phyloP scores from a whole-genome alignment of 2,113 vertebrate genomes.

The Ptyas mucosa region DNA sequence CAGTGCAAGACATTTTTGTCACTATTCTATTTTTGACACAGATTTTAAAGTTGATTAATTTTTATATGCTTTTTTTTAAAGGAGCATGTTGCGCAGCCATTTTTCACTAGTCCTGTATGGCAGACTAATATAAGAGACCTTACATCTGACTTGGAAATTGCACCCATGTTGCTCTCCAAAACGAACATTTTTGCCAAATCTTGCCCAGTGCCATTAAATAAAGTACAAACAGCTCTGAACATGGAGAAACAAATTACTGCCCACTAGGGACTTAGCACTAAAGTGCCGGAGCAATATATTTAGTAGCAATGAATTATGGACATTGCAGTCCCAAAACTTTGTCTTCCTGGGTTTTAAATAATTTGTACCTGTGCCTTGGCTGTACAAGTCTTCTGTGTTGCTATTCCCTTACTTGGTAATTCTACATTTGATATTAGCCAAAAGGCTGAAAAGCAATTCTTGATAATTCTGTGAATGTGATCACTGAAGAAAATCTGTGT shows the following conservation, averaged over 20 bases:
- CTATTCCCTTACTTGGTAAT: neutral
- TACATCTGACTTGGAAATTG: neutral
- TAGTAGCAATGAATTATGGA: neutral
- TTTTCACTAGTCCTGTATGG: neutral
- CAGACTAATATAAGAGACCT: neutral
- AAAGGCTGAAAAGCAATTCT: neutral
- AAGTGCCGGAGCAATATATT: neutral
- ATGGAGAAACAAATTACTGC: neutral
- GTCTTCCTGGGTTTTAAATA: neutral
- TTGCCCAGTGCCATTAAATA: neutral
- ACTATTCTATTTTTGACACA: constrained; percentile 17
- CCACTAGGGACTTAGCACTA: neutral
- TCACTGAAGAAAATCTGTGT: neutral
- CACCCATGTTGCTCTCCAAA: neutral
- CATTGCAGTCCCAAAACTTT: neutral
- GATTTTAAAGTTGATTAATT: neutral
- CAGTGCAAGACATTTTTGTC: constrained; percentile 69
- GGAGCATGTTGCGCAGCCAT: neutral
- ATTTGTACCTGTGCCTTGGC: neutral
- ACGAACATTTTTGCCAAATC: neutral
- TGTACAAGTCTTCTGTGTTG: neutral
- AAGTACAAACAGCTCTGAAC: neutral
- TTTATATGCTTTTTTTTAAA: neutral
- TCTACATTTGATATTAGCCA: neutral
- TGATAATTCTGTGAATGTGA: neutral